Conservation (phyloP, 2,113 vertebrate species). For the Pelodiscus sinensis region DNA sequence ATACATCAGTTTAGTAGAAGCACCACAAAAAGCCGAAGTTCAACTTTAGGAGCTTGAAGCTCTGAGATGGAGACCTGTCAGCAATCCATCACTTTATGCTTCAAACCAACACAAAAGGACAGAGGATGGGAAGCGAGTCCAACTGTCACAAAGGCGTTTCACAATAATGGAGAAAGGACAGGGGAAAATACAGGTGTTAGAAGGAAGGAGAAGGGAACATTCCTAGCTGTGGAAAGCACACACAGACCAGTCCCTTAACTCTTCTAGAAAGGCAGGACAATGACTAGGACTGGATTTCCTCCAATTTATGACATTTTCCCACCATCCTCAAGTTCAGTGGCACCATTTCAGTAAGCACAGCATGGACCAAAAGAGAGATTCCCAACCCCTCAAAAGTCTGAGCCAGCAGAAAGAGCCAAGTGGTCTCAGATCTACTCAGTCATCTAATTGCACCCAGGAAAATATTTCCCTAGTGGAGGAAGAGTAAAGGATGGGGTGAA, state of each 20-base stretch:
- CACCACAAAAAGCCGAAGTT: not conserved
- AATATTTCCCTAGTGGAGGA: not conserved
- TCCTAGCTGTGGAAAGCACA: not conserved
- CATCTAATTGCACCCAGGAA: not conserved
- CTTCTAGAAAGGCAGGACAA: not conserved
- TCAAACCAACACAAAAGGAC: not conserved
- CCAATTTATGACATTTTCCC: not conserved
- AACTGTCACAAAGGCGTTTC: not conserved
- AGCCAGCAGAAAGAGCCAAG: not conserved
- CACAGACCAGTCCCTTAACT: not conserved
- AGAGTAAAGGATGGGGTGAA: not conserved
- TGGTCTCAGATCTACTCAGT: not conserved
- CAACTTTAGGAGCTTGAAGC: not conserved
- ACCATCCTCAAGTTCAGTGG: not conserved
- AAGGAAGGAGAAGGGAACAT: not conserved
- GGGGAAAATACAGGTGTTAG: not conserved
- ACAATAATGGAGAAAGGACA: constrained; percentile 7
- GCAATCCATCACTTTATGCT: not conserved
- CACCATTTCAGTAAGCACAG: not conserved
- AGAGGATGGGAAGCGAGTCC: not conserved
- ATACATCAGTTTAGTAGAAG: not conserved
- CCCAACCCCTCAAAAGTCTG: not conserved
- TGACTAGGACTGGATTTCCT: not conserved
- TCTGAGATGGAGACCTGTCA: not conserved
- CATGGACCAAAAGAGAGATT: not conserved